A percentile compares a stretch with the other conserved stretches of the same genome.
These are phyloP conservation scores for Holotrichia oblita DNA, from an alignment of 1,140 invertebrate species.

Conservation along the genomic window DNA sequence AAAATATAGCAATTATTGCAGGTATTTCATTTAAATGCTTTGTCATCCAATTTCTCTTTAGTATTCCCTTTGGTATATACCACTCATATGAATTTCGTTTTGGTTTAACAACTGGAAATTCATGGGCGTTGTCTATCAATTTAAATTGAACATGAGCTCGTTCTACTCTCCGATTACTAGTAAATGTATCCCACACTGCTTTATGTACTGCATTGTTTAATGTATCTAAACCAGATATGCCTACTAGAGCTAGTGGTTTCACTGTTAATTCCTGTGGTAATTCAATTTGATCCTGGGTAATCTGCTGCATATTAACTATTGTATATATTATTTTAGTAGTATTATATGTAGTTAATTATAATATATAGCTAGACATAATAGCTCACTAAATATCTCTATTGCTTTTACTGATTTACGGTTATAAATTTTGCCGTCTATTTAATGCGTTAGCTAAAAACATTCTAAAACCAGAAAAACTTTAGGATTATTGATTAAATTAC, in stretches of 20 bases:
- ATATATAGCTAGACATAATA: too few species aligned
- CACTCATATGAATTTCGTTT: constrained; percentile 94
- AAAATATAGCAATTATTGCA: constrained; percentile 92
- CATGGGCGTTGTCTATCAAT: constrained; percentile 78
- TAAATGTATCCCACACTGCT: constrained; percentile 92
- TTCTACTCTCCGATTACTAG: constrained; percentile 80
- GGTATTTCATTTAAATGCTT: constrained; percentile 94
- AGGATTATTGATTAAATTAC: too few species aligned
- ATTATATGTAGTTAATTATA: too few species aligned
- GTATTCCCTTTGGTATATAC: constrained; percentile 95
- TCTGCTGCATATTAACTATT: neutral
- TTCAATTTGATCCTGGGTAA: constrained; percentile 59
- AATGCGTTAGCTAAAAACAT: too few species aligned
- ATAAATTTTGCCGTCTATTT: too few species aligned
- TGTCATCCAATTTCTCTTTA: constrained; percentile 95
- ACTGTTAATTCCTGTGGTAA: constrained; percentile 80
- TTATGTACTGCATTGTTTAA: constrained; percentile 87
- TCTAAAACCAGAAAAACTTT: too few species aligned
- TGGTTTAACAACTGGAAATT: constrained; percentile 90
- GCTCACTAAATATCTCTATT: too few species aligned
- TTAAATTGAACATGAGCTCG: constrained; percentile 87
- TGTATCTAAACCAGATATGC: constrained; percentile 86
- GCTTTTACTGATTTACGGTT: too few species aligned
- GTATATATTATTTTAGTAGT: too few species aligned
- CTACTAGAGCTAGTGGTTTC: constrained; percentile 84